These are phyloP conservation scores for Alca torda DNA, from an alignment of 2,797 vertebrate species.

Conservation along the genomic window DNA sequence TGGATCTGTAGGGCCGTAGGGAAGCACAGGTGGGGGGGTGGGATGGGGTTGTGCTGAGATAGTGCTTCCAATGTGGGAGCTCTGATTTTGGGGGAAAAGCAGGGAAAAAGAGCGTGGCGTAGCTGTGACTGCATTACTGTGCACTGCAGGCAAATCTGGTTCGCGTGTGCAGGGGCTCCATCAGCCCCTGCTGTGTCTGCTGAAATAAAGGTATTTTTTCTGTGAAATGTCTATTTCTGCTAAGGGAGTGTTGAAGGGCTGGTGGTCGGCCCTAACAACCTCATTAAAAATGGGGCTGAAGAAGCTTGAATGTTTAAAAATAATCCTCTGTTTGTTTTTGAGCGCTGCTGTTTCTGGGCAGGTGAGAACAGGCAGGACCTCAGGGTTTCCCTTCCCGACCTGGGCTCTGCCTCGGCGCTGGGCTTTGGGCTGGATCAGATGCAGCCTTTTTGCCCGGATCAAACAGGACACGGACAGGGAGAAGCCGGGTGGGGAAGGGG, in stretches of 20 bases:
- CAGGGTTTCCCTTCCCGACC: neutral
- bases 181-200: neutral
- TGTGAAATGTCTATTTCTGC: neutral
- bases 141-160: neutral
- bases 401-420: neutral
- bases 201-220: neutral
- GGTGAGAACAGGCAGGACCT: neutral
- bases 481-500: accelerated
- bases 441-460: neutral
- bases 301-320: neutral
- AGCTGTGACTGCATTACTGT: accelerated
- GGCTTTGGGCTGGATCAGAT: neutral
- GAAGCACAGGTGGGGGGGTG: accelerated
- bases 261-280: neutral
- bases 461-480: accelerated
- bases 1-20: accelerated
- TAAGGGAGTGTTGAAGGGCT: neutral
- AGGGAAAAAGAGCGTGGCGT: accelerated
- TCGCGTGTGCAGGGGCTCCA: accelerated
- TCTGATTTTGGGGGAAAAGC: neutral
- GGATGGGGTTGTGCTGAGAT: neutral
- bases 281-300: neutral
- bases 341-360: neutral
- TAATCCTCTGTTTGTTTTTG: neutral
- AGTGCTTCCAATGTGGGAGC: neutral